Evolutionary conservation across 2,113 vertebrate genomes (phyloP), one percentile per base, ranked within the genome.

Genomic region (Thamnophis sirtalis): DNA sequence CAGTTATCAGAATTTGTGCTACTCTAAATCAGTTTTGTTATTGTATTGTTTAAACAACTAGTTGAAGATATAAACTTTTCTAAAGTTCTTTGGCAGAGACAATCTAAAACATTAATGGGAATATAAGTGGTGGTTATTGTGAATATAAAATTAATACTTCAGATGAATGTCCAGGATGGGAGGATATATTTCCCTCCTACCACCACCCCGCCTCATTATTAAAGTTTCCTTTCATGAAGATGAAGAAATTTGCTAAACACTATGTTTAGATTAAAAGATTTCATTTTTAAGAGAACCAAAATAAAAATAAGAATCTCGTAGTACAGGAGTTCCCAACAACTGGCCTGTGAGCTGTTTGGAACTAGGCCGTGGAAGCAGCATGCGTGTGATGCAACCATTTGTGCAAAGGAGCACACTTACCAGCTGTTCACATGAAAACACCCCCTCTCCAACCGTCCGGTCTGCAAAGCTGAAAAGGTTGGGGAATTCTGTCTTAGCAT

Each of bases 281-380:
- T 68, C 9, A 26, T 26, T 60, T 60, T 63, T 38, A 80, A 80
- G 19, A 80, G n/a, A 38, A 38, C 33, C 38, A 80, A 80, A 38
- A 80, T 38, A n/a, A 21, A 80, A 80, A 63, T 11, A 73, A 55
- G 2, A 54, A 3, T 10, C 3, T 60, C 58, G 26, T 60, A 28
- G 28, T 11, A 5, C 26, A 63, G 10, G 10, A 4, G 60, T 13
- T 28, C 26, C 60, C 26, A 63, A 28, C 8, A 3, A 58, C 56
- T 60, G 8, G 22, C 22, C 56, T 2, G 24, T 60, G 56, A 60
- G 56, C 60, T 63, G 60, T 63, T 63, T n/a, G 26, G 26, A 63
- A 63, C 9, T 4, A 0, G 9, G 4, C 26, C 1, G 0, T 0
- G 10, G 60, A 63, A 2, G 4, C 28, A 28, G 26, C 1, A 4